phyloP scores from a whole-genome alignment of 1,140 invertebrate genomes.

The Ctenoplectra terminalis region DNA sequence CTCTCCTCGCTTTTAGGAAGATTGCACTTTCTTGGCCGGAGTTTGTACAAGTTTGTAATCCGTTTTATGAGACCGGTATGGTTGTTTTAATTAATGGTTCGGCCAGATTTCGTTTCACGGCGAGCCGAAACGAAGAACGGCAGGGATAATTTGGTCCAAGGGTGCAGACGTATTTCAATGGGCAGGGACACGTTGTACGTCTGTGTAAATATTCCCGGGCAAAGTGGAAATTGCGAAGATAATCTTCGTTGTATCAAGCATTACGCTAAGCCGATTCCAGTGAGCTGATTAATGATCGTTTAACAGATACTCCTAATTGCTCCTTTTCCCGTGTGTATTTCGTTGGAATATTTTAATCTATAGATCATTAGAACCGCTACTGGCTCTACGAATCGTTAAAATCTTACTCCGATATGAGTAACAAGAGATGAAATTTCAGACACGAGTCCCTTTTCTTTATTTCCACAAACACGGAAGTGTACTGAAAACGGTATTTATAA shows the following conservation, averaged over 20 bases:
- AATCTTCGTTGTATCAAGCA: constrained; percentile 8
- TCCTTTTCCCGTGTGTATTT: neutral
- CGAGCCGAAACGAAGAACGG: neutral
- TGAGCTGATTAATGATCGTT: constrained; percentile 17
- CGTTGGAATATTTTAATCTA: neutral
- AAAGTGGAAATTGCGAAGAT: constrained; percentile 17
- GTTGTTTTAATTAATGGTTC: neutral
- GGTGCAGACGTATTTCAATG: neutral
- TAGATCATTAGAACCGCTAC: neutral
- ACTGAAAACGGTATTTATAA: no score
- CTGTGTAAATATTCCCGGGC: neutral
- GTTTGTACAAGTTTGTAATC: neutral
- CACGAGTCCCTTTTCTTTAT: no score
- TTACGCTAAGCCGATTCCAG: constrained; percentile 15
- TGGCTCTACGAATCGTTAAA: neutral
- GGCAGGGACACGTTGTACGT: neutral
- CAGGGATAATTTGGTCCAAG: neutral
- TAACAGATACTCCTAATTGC: constrained; percentile 1
- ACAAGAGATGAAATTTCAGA: no score
- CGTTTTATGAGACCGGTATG: neutral
- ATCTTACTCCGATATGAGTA: no score
- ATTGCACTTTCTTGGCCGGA: neutral
- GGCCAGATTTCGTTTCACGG: neutral
- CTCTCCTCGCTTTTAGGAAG: neutral
- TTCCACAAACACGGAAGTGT: no score